A percentile compares a stretch with the other conserved stretches of the same genome.
Conservation (phyloP, 2,888 invertebrate species). For the Pimpla rufipes region DNA sequence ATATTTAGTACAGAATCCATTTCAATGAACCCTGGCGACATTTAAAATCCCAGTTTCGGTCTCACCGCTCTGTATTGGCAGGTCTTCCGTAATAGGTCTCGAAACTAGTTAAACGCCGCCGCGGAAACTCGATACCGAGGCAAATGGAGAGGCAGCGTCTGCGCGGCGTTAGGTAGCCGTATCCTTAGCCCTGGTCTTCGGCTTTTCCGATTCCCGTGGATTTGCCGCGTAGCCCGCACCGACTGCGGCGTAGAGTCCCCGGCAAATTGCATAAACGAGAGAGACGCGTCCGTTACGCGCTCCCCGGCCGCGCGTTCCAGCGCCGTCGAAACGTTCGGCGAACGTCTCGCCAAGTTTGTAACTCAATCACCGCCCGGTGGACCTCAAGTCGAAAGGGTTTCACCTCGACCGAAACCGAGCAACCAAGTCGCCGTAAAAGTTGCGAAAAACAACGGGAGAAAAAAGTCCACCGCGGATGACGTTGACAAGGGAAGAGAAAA, state of each 20-base stretch:
- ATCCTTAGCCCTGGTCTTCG: slow-evolving; percentile 66
- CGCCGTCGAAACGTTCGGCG: slow-evolving; percentile 2
- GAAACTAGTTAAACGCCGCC: slow-evolving; percentile 4
- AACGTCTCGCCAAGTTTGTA: slow-evolving; percentile 81
- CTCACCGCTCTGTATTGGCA: too few species aligned
- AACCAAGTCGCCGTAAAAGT: not conserved
- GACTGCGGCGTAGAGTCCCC: slow-evolving; percentile 64
- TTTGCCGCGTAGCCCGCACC: slow-evolving; percentile 76
- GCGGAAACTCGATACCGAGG: not conserved
- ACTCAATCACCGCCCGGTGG: slow-evolving; percentile 78
- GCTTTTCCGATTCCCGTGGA: slow-evolving; percentile 79
- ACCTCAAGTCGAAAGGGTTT: slow-evolving; percentile 35
- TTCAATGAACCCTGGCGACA: too few species aligned
- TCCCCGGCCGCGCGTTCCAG: not conserved
- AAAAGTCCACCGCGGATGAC: slow-evolving; percentile 22
- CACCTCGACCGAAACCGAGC: slow-evolving; percentile 6
- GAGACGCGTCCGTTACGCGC: slow-evolving; percentile 69
- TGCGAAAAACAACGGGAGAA: not conserved
- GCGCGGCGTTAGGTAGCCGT: not conserved
- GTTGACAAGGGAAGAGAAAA: slow-evolving; percentile 12
- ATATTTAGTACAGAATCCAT: too few species aligned
- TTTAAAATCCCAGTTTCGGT: too few species aligned
- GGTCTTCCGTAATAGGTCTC: not conserved
- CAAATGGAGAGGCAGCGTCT: slow-evolving; percentile 1
- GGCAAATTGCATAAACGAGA: slow-evolving; percentile 74